Base-by-base conservation (phyloP, 2,797 vertebrate species). In the Falco peregrinus region DNA sequence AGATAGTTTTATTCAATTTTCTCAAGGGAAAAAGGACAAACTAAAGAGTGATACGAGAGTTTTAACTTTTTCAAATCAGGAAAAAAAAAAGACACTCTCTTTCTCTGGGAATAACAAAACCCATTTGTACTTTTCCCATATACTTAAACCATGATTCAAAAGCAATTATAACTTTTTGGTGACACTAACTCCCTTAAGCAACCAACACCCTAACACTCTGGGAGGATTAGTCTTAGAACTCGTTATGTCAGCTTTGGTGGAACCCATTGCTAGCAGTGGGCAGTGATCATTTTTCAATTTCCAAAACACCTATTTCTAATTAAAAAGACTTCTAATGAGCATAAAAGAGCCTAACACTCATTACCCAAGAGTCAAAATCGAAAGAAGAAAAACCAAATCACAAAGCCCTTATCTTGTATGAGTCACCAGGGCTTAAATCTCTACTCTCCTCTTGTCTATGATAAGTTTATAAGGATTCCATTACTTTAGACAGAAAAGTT, bases 101-200 rank as follows among this genome's bases (percentile, higher is more conserved):
- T 63, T 45, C 76, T 67, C 71, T 59, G 61, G 33, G 61, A 93
- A 83, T 9, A 74, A n/a, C 11, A 95, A 87, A 81, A n/a, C 1
- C 1, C 12, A 68, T 50, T 83, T 69, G 71, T 17, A 84, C n/a
- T 41, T 41, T 41, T 41, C 41, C 41, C 41, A 41, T 41, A 41
- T 41, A 41, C 41, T 41, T 86, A 78, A 95, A 78, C 29, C 43
- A 90, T 50, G 74, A 91, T 76, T 95, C 89, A 95, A 93, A 90
- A 63, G 73, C 93, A 96, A 95, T 95, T 96, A 95, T 24, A 93
- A 84, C 35, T 84, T 81, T 70, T 63, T 16, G 41, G 47, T 89
- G 84, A 88, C 96, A 92, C 54, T 76, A 93, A 45, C 4, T 79
- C 83, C 87, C 87, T 81, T 10, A 91, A 94, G 92, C 68, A 93